A percentile compares a stretch with the other conserved stretches of the same genome.
phyloP scores from a whole-genome alignment of 2,797 vertebrate species.

The Myiotriccus ornatus region DNA sequence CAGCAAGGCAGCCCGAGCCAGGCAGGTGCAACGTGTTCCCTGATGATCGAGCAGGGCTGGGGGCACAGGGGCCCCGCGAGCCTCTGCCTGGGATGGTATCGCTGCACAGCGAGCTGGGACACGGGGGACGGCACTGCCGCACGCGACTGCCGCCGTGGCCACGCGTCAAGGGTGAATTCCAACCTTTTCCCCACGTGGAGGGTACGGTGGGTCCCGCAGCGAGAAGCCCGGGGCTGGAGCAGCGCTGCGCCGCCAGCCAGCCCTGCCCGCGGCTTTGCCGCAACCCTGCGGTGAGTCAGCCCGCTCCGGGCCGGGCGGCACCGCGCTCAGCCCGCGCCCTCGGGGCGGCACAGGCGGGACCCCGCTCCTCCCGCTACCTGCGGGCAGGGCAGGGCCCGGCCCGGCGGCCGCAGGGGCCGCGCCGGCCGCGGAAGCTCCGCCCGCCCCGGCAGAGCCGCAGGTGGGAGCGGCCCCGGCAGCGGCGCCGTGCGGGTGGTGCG shows the following conservation, averaged over 20 bases:
- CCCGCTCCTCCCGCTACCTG: background rate
- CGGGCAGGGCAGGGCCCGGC: background rate
- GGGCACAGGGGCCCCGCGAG: background rate
- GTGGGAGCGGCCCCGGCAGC: background rate
- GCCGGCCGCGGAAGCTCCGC: background rate
- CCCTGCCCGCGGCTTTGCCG: background rate
- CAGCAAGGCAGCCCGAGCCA: background rate
- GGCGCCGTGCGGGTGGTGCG: background rate
- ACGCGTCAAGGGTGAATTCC: rapidly evolving
- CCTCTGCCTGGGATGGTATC: background rate
- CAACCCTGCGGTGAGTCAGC: too few species aligned
- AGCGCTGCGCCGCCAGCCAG: background rate
- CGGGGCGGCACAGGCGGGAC: too few species aligned
- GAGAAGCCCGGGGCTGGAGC: too few species aligned
- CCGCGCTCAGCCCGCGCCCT: too few species aligned
- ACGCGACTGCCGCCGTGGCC: rapidly evolving
- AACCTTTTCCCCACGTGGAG: rapidly evolving
- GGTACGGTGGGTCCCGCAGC: rapidly evolving
- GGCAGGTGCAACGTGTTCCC: background rate
- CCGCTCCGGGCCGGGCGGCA: too few species aligned
- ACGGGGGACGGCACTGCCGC: background rate
- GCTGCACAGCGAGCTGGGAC: background rate
- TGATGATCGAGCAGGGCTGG: rapidly evolving
- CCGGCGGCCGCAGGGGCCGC: background rate
- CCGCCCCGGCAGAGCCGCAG: background rate